Conservation (phyloP, 2,797 vertebrate genomes). For the Sebastes nivosus region DNA sequence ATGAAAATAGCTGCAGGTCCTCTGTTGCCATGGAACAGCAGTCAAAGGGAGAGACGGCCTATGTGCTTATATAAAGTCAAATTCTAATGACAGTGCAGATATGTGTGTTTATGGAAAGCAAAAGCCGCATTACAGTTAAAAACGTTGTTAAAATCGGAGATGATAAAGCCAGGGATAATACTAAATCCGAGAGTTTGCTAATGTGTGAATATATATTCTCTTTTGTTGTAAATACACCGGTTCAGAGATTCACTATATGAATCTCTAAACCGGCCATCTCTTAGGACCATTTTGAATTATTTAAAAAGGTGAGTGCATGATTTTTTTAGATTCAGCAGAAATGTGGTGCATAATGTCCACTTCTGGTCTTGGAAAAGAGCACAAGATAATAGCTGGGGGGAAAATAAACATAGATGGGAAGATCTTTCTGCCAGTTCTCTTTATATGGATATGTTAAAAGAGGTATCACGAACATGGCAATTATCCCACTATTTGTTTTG, state of each 20-base stretch:
- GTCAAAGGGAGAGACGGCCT: not conserved
- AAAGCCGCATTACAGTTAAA: not conserved
- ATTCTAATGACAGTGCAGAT: not conserved
- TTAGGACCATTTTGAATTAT: constrained; percentile 55
- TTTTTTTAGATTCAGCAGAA: constrained; percentile 27
- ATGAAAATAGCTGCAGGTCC: constrained; percentile 26
- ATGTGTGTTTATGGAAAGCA: not conserved
- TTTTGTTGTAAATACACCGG: not conserved
- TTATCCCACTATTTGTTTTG: not conserved
- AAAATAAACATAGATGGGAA: not conserved
- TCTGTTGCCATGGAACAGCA: constrained; percentile 43
- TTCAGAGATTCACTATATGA: not conserved
- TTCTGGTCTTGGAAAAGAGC: not conserved
- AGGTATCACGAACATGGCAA: not conserved
- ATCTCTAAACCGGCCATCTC: not conserved
- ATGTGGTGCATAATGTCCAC: constrained; percentile 39
- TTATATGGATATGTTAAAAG: not conserved
- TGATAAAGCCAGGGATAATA: not conserved
- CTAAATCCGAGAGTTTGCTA: not conserved
- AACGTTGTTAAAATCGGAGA: not conserved
- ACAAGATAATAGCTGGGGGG: not conserved
- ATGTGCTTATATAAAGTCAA: not conserved
- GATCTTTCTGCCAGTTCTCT: not conserved
- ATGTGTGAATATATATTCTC: not conserved
- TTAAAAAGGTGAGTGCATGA: constrained; percentile 35